Evolutionary conservation across 2,888 invertebrate species (phyloP).

Genomic region (Lomographa bimaculata): DNA sequence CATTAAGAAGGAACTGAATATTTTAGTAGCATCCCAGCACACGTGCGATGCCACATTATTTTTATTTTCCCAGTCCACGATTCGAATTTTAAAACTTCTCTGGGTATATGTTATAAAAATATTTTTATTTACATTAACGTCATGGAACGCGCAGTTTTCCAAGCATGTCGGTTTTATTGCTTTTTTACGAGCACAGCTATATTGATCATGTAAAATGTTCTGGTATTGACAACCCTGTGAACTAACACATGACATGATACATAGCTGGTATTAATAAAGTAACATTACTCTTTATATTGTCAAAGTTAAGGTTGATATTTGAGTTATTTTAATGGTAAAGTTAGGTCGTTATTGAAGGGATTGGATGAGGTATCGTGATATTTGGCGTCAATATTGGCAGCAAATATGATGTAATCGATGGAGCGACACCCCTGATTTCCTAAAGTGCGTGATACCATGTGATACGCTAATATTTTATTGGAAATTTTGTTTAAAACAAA

Average conservation of each 20-base stretch:
- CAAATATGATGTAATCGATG: too few relatives aligned
- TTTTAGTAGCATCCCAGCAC: conserved; percentile 1
- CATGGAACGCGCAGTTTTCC: conserved; percentile 38
- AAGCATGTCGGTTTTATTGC: conserved; percentile 49
- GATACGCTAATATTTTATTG: too few relatives aligned
- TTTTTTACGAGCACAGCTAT: conserved; percentile 55
- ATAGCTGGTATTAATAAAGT: too few relatives aligned
- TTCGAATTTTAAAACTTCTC: conserved; percentile 14
- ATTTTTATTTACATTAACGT: conserved; percentile 35
- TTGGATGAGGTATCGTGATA: conserved; percentile 33
- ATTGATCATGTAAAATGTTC: conserved; percentile 52
- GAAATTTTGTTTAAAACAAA: too few relatives aligned
- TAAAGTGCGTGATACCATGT: too few relatives aligned
- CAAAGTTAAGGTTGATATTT: not conserved
- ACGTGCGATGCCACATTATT: conserved; percentile 5
- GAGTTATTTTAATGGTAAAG: conserved; percentile 1
- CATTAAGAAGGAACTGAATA: too few relatives aligned
- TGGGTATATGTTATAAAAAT: conserved; percentile 27
- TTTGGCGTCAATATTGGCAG: too few relatives aligned
- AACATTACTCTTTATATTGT: conserved; percentile 4
- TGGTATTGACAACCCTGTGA: conserved; percentile 24
- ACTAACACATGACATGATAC: too few relatives aligned
- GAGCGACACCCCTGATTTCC: too few relatives aligned
- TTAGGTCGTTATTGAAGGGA: conserved; percentile 2
- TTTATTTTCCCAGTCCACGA: conserved; percentile 2